phyloP scores from a whole-genome alignment of 2,888 invertebrate species.

The Hoplodrina ambigua region DNA sequence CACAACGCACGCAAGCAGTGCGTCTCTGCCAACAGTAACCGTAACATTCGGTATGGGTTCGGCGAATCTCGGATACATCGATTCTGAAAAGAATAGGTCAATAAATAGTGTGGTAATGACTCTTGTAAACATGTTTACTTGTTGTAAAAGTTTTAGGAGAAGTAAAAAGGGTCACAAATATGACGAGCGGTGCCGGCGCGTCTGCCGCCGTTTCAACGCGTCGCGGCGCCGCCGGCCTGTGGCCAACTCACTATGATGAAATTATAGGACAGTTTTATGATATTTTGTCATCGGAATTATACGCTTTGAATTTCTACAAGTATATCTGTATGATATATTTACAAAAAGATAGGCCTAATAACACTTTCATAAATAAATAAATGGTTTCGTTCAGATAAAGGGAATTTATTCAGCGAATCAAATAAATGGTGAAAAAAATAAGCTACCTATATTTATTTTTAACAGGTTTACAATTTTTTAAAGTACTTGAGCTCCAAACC shows the following conservation, averaged over 20 bases:
- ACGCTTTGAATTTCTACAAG: slow-evolving; percentile 6
- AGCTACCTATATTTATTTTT: background rate
- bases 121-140: slow-evolving; percentile 82
- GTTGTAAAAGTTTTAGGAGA: slow-evolving; percentile 76
- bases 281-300: slow-evolving; percentile 36
- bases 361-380: background rate
- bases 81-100: slow-evolving; percentile 87
- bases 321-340: slow-evolving; percentile 22
- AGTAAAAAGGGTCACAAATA: slow-evolving; percentile 75
- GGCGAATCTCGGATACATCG: slow-evolving; percentile 95
- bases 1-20: slow-evolving; percentile 96
- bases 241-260: slow-evolving; percentile 56
- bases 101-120: slow-evolving; percentile 62
- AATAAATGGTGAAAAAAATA: background rate
- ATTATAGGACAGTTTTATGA: slow-evolving; percentile 58
- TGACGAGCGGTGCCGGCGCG: slow-evolving; percentile 72
- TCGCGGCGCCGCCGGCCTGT: slow-evolving; percentile 58
- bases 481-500: background rate
- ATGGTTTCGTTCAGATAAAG: background rate
- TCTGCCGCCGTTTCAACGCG: slow-evolving; percentile 63
- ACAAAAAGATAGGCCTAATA: slow-evolving; percentile 3
- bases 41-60: slow-evolving; percentile 97
- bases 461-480: background rate
- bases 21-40: slow-evolving; percentile 96
- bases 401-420: background rate